Evolutionary conservation across 2,797 vertebrate species (phyloP), one percentile per base, ranked within the genome.

Genomic region (Cuculus canorus): DNA sequence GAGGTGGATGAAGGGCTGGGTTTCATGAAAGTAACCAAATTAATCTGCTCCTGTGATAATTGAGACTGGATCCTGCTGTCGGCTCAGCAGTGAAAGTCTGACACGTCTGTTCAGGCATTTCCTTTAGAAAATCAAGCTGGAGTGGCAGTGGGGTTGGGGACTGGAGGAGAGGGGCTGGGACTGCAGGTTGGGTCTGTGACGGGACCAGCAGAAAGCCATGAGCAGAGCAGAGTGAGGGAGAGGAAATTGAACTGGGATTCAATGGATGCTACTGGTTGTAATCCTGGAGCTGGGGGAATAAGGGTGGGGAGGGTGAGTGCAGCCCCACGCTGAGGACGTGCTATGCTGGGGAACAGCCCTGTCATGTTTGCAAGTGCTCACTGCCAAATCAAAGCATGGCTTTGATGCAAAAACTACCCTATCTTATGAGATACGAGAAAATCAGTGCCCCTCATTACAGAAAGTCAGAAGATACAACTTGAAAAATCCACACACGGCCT

Each of bases 101-200:
- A 60, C 6, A 15, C 9, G 30, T n/a, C 47, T 43, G 10, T 16
- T 47, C 25, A 85, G 57, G 43, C 2, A 8, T 78, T 75, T 90
- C 77, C 81, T 71, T 76, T 32, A 71, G 82, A 57, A 72, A 91
- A 30, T 16, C 1, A 1, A 59, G 35, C 53, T 85, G 53, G 54
- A 75, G 14, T 45, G 7, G 3, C 2, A 16, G n/a, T 33, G 50
- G 53, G 18, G 22, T 6, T 73, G 47, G 56, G 75, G 54, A 22
- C 5, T 37, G 73, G 47, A 79, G 47, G 33, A 85, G 43, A 66
- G 23, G 35, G 35, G 32, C 17, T 80, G 32, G 37, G 30, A 60
- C 12, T 43, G 33, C 27, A 33, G 41, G 24, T 56, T 2, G 1
- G 43, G 16, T 57, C n/a, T 3, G 0, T 8, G 45, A 25, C 21